A percentile compares a stretch with the other conserved stretches of the same genome.
phyloP scores from a whole-genome alignment of 2,888 invertebrate species.

The Meliscaeva auricollis region DNA sequence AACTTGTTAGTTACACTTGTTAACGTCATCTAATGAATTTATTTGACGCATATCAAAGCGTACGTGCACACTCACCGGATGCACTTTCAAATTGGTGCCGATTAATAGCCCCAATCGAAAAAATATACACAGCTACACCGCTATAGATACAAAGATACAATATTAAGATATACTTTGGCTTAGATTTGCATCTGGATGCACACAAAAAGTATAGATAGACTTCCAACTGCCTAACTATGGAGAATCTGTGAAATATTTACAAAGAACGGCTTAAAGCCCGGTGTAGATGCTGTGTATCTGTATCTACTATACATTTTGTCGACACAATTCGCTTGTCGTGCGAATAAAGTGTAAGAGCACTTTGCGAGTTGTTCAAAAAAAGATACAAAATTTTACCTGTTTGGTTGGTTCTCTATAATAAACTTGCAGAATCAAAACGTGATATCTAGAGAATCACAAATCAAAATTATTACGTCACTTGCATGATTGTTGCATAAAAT shows the following conservation, averaged over 20 bases:
- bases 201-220: conserved; percentile 20
- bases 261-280: conserved; percentile 16
- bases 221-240: conserved; percentile 3
- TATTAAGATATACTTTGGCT: no score
- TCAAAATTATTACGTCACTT: conserved; percentile 74
- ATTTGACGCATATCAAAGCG: conserved; percentile 71
- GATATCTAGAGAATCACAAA: conserved; percentile 69
- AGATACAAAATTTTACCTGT: conserved; percentile 59
- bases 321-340: conserved; percentile 33
- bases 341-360: conserved; percentile 46
- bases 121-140: background rate
- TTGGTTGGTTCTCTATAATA: conserved; percentile 42
- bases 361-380: conserved; percentile 36
- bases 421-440: conserved; percentile 68
- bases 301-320: conserved; percentile 1
- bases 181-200: background rate
- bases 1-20: conserved; percentile 76
- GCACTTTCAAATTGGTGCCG: conserved; percentile 76
- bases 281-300: background rate
- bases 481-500: conserved; percentile 65
- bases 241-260: conserved; percentile 38
- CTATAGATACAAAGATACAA: conserved; percentile 22
- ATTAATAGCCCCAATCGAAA: conserved; percentile 64
- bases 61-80: conserved; percentile 73
- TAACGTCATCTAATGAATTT: conserved; percentile 76